Base-by-base conservation (phyloP, 1,140 invertebrate genomes). In the Drosophila santomea region DNA sequence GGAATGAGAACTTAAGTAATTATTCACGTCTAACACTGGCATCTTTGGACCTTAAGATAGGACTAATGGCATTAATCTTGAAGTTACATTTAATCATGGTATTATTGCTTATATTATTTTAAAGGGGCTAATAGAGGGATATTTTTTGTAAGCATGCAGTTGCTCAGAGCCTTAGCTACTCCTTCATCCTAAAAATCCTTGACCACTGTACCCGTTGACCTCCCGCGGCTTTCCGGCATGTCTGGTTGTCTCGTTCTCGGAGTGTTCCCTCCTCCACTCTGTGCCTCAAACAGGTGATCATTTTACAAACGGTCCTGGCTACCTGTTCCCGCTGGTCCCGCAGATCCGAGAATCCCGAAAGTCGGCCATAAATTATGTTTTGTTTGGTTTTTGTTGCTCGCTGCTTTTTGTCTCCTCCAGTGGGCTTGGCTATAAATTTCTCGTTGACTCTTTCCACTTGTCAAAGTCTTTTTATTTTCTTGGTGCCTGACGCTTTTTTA, bases 361-460 rank as follows among this genome's bases (percentile, higher is more conserved):
- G 82, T 73, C 55, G 56, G 72, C 78, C 80, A 89, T 89, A 89
- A 89, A 89, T 89, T 89, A 89, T 89, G 77, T 89, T 80, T 83
- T 84, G 80, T 84, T 69, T 63, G 58, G 47, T 83, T 74, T 66
- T 41, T 54, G 48, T 39, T 38, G 44, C 41, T 44, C 47, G 20
- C n/a, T 56, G 50, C 43, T 55, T 55, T 59, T 58, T 44, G 72
- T 74, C 57, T 56, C 20, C 57, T 80, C 14, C 62, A 72, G 52
- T 39, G 57, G 58, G 41, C 69, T 38, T 59, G 75, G 72, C 79
- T 51, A 83, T 86, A 83, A 83, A 83, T 79, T 80, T 76, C 47
- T 66, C 32, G 47, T 79, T 83, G 72, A 77, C 79, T 80, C 67
- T 80, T 74, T 68, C 66, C 74, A 78, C 75, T 78, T 78, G 74